Percentiles rank a stretch among this genome's conserved stretches.
These are phyloP conservation scores for Dione juno DNA, from an alignment of 2,888 invertebrate genomes.

Conservation along the genomic window DNA sequence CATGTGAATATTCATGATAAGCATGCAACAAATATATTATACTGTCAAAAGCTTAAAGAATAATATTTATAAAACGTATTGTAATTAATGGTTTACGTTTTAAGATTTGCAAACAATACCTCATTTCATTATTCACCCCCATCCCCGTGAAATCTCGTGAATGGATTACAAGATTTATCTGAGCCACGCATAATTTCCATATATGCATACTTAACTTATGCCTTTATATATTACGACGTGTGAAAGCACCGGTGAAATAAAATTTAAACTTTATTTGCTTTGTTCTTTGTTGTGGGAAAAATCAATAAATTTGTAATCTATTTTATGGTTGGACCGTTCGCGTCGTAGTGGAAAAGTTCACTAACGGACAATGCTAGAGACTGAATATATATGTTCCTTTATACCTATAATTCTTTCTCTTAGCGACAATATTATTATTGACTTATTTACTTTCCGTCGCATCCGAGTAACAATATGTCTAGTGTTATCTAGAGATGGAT, in stretches of 20 bases:
- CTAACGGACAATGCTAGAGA: not conserved
- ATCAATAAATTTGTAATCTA: constrained; percentile 16
- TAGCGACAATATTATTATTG: too few species aligned
- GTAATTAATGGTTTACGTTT: constrained; percentile 21
- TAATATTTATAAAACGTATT: constrained; percentile 9
- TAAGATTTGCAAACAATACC: constrained; percentile 29
- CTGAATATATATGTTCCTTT: too few species aligned
- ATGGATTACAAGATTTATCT: constrained; percentile 24
- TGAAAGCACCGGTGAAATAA: not conserved
- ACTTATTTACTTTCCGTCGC: too few species aligned
- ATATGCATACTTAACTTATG: constrained; percentile 19
- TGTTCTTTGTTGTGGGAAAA: constrained; percentile 12
- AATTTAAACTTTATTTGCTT: constrained; percentile 16
- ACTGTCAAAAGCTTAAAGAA: not conserved
- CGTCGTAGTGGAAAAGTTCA: constrained; percentile 4
- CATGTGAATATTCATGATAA: too few species aligned
- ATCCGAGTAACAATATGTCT: too few species aligned
- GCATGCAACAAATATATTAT: not conserved
- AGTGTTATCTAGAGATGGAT: too few species aligned
- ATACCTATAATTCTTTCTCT: too few species aligned
- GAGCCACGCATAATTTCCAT: constrained; percentile 27
- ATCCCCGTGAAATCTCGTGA: constrained; percentile 22
- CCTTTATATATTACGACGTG: constrained; percentile 17
- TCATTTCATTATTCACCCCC: constrained; percentile 27
- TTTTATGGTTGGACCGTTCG: constrained; percentile 15